Evolutionary conservation across 2,113 vertebrate species (phyloP).

Genomic region (Heterotilapia buettikoferi): DNA sequence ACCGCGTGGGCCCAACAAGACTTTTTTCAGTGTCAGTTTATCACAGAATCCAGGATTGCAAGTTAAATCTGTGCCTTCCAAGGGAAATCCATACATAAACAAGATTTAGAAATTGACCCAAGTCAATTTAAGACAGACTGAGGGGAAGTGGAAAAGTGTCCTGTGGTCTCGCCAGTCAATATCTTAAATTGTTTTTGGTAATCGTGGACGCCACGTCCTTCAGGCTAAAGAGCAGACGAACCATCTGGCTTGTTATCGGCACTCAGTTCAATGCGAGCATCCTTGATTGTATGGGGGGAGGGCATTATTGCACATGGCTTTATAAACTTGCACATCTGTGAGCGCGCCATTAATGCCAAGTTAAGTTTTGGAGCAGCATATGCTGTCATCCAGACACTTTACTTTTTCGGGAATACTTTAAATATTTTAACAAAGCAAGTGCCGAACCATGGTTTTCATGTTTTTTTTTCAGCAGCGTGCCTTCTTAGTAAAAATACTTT

Average conservation of each 20-base stretch:
- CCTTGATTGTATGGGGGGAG: not conserved
- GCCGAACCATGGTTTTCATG: not conserved
- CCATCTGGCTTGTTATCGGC: not conserved
- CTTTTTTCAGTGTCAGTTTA: not conserved
- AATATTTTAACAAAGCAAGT: not conserved
- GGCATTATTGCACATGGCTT: not conserved
- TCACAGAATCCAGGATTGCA: not conserved
- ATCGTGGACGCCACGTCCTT: not conserved
- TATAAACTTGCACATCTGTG: not conserved
- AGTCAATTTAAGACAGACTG: not conserved
- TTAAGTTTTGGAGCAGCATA: not conserved
- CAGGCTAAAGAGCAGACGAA: not conserved
- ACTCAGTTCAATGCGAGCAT: not conserved
- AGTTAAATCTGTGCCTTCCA: not conserved
- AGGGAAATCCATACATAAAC: not conserved
- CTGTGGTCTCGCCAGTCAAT: not conserved
- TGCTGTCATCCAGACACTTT: not conserved
- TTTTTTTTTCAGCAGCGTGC: not conserved
- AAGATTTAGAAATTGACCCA: not conserved
- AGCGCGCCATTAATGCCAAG: not conserved
- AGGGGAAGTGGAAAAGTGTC: not conserved
- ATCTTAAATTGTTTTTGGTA: not conserved
- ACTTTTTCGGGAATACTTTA: not conserved
- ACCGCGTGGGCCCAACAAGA: not conserved
- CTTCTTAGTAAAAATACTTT: not conserved